Evolutionary conservation across 2,888 invertebrate genomes (phyloP).

Genomic region (Dryococelus australis): DNA sequence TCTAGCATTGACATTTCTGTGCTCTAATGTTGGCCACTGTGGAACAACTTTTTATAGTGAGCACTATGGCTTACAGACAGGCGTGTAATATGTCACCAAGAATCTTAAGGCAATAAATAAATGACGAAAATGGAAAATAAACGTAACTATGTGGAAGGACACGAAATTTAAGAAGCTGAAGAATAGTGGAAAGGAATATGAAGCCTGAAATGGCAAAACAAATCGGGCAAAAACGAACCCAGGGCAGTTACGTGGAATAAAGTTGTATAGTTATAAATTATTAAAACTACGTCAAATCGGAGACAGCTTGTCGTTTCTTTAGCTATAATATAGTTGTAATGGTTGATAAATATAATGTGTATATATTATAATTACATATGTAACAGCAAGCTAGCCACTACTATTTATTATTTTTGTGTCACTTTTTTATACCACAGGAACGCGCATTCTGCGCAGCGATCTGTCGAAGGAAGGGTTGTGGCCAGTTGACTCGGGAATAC

Average conservation of each 20-base stretch:
- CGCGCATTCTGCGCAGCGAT: not conserved
- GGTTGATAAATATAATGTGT: not conserved
- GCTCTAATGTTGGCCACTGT: not conserved
- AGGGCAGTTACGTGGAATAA: not conserved
- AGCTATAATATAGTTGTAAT: not conserved
- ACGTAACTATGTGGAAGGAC: slow-evolving; percentile 16
- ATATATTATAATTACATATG: no score
- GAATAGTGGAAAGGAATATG: not conserved
- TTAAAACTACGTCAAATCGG: not conserved
- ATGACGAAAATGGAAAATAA: not conserved
- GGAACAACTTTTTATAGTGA: not conserved
- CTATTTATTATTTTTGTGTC: not conserved
- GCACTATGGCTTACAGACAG: not conserved
- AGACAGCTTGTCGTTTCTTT: not conserved
- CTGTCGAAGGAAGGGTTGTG: slow-evolving; percentile 11
- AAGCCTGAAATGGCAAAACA: not conserved
- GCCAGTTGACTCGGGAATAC: not conserved
- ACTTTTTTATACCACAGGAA: not conserved
- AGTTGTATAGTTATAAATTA: not conserved
- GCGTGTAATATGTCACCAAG: not conserved
- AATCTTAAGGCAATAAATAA: not conserved
- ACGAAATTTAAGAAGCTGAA: slow-evolving; percentile 4
- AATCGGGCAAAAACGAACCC: slow-evolving; percentile 2
- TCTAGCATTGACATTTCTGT: not conserved
- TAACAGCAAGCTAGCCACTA: no score